Evolutionary conservation across 2,113 vertebrate species (phyloP).

Genomic region (Mastomys coucha): DNA sequence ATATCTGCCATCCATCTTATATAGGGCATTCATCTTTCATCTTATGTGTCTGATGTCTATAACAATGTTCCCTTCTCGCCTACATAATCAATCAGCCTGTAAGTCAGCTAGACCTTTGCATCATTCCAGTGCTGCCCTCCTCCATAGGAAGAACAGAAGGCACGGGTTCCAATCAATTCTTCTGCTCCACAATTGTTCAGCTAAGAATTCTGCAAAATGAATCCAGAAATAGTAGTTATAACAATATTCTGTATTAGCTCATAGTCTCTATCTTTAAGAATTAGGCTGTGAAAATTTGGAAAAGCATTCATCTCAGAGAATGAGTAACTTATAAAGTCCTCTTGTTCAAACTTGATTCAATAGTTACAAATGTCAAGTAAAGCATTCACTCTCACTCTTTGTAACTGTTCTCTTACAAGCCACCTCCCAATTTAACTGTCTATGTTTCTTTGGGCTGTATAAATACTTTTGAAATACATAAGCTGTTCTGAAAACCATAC

Average conservation of each 20-base stretch:
- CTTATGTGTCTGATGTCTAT: conserved; percentile 10
- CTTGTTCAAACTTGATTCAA: too few species aligned
- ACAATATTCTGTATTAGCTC: conserved; percentile 1
- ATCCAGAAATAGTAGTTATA: background rate
- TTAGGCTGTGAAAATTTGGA: too few species aligned
- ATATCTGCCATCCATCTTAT: conserved; percentile 46
- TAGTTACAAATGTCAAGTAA: too few species aligned
- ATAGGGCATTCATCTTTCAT: conserved; percentile 51
- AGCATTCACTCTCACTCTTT: too few species aligned
- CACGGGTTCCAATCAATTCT: background rate
- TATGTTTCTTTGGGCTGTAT: too few species aligned
- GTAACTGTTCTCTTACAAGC: too few species aligned
- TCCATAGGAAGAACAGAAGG: background rate
- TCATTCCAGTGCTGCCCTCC: background rate
- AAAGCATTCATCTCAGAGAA: too few species aligned
- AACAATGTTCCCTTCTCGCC: conserved; percentile 47
- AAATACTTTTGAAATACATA: too few species aligned
- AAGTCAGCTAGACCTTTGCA: background rate
- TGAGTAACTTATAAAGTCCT: too few species aligned
- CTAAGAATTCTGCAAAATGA: background rate
- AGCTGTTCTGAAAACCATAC: too few species aligned
- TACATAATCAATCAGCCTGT: conserved; percentile 49
- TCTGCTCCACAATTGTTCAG: background rate
- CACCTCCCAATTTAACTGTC: too few species aligned
- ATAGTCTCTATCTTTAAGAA: background rate